Conservation (phyloP, 2,888 invertebrate species). For the Neoitamus cyanurus region DNA sequence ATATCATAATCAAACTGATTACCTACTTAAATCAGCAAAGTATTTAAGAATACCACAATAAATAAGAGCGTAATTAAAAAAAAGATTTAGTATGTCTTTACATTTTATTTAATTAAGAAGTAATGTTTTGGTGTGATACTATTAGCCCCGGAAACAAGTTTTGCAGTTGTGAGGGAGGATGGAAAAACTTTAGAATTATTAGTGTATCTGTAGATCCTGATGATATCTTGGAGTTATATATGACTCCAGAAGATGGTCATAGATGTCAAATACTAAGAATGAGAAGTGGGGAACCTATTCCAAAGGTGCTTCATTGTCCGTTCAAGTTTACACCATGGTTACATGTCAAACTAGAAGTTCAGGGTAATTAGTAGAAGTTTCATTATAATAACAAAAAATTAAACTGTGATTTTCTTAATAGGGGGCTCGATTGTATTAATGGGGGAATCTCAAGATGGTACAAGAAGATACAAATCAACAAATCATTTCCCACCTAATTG, state of each 20-base stretch:
- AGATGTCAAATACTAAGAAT: not conserved
- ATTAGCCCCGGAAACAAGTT: not conserved
- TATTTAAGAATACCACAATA: conserved; percentile 42
- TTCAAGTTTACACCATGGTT: not conserved
- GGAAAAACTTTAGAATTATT: not conserved
- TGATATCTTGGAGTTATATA: not conserved
- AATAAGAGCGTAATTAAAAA: not conserved
- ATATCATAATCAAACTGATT: no score
- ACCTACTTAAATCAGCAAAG: not conserved
- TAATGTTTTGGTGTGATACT: not conserved
- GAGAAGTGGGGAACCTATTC: not conserved
- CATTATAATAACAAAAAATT: not conserved
- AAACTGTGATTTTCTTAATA: not conserved
- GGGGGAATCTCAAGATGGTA: not conserved
- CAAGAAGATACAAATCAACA: not conserved
- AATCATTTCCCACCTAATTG: not conserved
- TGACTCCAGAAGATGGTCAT: not conserved
- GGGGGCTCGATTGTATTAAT: not conserved
- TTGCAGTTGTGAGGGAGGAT: not conserved
- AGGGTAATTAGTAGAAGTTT: not conserved
- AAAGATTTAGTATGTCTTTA: not conserved
- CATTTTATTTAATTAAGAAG: not conserved
- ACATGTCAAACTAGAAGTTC: not conserved
- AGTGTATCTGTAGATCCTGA: not conserved
- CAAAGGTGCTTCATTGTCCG: not conserved